A percentile compares a stretch with the other conserved stretches of the same genome.
phyloP scores from a whole-genome alignment of 2,888 invertebrate genomes.

The Nesidiocoris tenuis region DNA sequence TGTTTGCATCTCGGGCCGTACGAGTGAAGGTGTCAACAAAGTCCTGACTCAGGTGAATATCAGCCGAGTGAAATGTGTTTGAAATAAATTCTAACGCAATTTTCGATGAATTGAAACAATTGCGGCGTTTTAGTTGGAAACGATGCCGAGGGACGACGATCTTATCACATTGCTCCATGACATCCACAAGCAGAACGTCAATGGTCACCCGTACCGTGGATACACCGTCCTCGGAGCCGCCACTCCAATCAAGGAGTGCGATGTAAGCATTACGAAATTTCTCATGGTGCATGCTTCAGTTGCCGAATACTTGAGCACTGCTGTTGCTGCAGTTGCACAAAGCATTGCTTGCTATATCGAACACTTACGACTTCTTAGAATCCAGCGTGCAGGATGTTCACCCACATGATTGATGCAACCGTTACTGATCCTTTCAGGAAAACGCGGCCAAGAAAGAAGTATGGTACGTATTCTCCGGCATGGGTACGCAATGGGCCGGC shows the following conservation, averaged over 20 bases:
- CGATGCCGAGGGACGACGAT: constrained; percentile 63
- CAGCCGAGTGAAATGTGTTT: background rate
- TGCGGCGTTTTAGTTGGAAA: constrained; percentile 53
- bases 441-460: constrained; percentile 70
- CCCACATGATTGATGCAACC: no score
- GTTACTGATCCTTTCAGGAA: constrained; percentile 36
- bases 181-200: constrained; percentile 68
- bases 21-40: constrained; percentile 70
- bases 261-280: constrained; percentile 52
- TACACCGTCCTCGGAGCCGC: constrained; percentile 68
- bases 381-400: no score
- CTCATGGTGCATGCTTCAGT: no score
- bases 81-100: constrained; percentile 7
- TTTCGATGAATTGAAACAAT: background rate
- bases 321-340: no score
- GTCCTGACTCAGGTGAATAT: constrained; percentile 64
- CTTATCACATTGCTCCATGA: constrained; percentile 75
- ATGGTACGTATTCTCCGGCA: constrained; percentile 96
- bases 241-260: constrained; percentile 58
- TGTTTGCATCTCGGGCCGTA: constrained; percentile 80
- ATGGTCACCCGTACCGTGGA: constrained; percentile 79
- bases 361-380: background rate
- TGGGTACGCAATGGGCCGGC: constrained; percentile 97
- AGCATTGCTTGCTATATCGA: no score
- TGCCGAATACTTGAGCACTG: no score